phyloP scores from a whole-genome alignment of 2,797 vertebrate species.

The Sebastes cheni region DNA sequence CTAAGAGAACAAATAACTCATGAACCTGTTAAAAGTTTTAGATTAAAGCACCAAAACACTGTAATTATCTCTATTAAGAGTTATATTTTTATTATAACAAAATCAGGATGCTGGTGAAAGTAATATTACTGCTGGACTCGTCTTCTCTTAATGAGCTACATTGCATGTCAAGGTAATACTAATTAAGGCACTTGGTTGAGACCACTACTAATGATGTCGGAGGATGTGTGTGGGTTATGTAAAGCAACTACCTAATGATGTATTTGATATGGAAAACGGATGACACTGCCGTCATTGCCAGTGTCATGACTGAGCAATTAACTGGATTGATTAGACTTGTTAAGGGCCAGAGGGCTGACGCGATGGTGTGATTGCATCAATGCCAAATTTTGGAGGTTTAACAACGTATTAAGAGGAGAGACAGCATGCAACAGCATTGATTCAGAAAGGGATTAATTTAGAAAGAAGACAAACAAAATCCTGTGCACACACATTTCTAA shows the following conservation, averaged over 20 bases:
- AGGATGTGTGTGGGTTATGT: constrained; percentile 30
- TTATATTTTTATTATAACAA: constrained; percentile 33
- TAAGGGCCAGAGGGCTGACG: constrained; percentile 39
- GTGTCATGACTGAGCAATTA: constrained; percentile 68
- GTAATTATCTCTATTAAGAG: constrained; percentile 38
- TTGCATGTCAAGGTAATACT: constrained; percentile 72
- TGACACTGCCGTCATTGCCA: constrained; percentile 58
- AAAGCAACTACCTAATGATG: constrained; percentile 70
- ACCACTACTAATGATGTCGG: constrained; percentile 62
- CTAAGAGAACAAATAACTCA: background rate
- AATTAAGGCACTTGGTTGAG: constrained; percentile 69
- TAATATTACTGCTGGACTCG: constrained; percentile 16
- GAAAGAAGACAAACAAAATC: constrained; percentile 6
- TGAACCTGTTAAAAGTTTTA: constrained; percentile 18
- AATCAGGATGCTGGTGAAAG: constrained; percentile 13
- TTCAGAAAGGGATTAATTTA: constrained; percentile 8
- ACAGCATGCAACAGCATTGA: background rate
- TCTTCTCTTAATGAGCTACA: constrained; percentile 64
- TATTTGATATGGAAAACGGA: constrained; percentile 70
- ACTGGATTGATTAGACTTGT: constrained; percentile 72
- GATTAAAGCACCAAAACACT: constrained; percentile 9
- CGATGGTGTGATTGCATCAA: constrained; percentile 45
- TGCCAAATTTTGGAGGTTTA: constrained; percentile 42
- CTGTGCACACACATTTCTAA: background rate
- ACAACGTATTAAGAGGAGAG: constrained; percentile 24